phyloP scores from a whole-genome alignment of 2,113 vertebrate genomes.

The Poicephalus gulielmi region DNA sequence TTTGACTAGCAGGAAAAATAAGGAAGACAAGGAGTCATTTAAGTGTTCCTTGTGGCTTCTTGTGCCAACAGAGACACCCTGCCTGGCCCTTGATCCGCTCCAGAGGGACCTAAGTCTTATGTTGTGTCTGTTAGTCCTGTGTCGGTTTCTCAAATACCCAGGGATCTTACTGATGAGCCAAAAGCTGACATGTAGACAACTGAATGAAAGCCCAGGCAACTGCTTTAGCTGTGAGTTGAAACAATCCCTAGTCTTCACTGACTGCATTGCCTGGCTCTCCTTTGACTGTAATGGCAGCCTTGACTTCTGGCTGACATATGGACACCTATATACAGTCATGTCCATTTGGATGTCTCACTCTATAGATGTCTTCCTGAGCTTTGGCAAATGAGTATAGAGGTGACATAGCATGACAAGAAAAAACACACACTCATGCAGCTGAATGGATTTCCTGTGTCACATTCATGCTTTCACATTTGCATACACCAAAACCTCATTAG shows the following conservation, averaged over 20 bases:
- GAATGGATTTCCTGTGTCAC: not conserved
- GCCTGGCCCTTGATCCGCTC: not conserved
- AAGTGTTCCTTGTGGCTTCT: not conserved
- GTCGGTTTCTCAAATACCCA: not conserved
- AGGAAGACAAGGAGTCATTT: not conserved
- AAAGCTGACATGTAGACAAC: not conserved
- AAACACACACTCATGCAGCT: not conserved
- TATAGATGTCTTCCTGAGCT: not conserved
- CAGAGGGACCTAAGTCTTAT: not conserved
- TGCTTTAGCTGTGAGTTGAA: not conserved
- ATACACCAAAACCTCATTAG: not conserved
- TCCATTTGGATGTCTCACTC: not conserved
- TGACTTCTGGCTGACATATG: not conserved
- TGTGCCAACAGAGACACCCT: not conserved
- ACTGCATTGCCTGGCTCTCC: not conserved
- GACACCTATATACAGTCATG: not conserved
- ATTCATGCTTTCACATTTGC: not conserved
- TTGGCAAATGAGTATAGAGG: not conserved
- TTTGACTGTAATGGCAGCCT: not conserved
- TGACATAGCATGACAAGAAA: not conserved
- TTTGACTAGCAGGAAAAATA: not conserved
- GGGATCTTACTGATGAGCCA: fast-evolving
- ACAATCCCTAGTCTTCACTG: not conserved
- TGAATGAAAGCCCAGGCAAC: not conserved
- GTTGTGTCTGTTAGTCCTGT: not conserved